Percentiles rank a stretch among this genome's conserved stretches.
phyloP scores from a whole-genome alignment of 2,888 invertebrate species.

The Copidosoma aretas region DNA sequence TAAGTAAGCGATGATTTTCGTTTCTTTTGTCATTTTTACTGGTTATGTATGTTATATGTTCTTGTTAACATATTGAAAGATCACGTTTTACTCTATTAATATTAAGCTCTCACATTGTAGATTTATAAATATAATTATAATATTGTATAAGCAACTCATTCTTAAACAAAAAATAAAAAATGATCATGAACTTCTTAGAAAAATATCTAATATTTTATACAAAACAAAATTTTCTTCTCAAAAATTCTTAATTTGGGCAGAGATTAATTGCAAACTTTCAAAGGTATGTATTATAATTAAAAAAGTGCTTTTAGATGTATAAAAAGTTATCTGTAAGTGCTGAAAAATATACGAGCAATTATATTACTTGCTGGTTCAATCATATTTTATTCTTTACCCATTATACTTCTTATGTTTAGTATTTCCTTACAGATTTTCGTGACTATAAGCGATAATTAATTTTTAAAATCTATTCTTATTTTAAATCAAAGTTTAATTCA shows the following conservation, averaged over 20 bases:
- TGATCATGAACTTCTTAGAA: constrained; percentile 22
- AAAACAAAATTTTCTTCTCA: constrained; percentile 28
- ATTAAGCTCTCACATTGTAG: constrained; percentile 29
- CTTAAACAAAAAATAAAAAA: constrained; percentile 26
- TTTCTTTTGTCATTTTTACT: constrained; percentile 23
- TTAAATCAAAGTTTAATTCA: too few species aligned
- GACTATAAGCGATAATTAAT: too few species aligned
- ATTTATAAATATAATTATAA: constrained; percentile 34
- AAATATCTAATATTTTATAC: constrained; percentile 33
- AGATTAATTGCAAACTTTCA: constrained; percentile 26
- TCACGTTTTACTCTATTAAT: constrained; percentile 21
- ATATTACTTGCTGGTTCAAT: constrained; percentile 31
- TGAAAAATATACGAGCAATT: constrained; percentile 37
- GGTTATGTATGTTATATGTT: constrained; percentile 31
- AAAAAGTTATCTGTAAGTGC: constrained; percentile 38
- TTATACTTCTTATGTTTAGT: neutral
- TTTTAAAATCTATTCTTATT: too few species aligned
- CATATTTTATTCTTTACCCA: constrained; percentile 10
- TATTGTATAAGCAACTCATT: constrained; percentile 20
- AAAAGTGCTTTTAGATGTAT: constrained; percentile 40
- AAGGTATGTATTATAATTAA: constrained; percentile 38
- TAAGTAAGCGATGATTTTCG: constrained; percentile 25
- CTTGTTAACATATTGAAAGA: constrained; percentile 24
- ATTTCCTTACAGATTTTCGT: too few species aligned
- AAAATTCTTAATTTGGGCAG: constrained; percentile 25